Evolutionary conservation across 2,888 invertebrate genomes (phyloP).

Genomic region (Linnaemya vulpina): DNA sequence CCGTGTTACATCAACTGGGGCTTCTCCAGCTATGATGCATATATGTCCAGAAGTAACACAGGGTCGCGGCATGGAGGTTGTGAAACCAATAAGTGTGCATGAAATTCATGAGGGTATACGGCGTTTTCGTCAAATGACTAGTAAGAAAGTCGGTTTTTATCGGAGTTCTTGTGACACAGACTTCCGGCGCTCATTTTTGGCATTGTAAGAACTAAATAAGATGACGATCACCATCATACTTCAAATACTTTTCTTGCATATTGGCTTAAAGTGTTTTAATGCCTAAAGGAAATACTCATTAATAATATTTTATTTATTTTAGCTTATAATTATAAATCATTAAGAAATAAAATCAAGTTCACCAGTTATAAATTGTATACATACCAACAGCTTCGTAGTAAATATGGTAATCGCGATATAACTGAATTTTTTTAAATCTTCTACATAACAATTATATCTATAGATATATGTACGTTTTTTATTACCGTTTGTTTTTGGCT

Average conservation of each 20-base stretch:
- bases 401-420: not conserved
- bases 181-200: constrained; percentile 79
- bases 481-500: not conserved
- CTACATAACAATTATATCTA: not conserved
- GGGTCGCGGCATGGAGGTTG: constrained; percentile 86
- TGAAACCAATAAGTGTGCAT: constrained; percentile 88
- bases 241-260: not conserved
- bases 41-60: constrained; percentile 83
- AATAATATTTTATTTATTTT: no score
- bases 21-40: constrained; percentile 81
- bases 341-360: not conserved
- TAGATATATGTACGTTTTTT: not conserved
- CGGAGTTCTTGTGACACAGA: constrained; percentile 80
- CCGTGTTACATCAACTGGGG: constrained; percentile 84
- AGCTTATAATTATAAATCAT: no score
- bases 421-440: not conserved
- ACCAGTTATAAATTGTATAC: no score
- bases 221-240: not conserved
- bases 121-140: constrained; percentile 84
- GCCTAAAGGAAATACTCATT: constrained; percentile 3
- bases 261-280: not conserved
- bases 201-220: constrained; percentile 75
- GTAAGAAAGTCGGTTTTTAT: constrained; percentile 80
- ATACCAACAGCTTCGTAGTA: not conserved
- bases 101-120: constrained; percentile 93